Percentiles rank a stretch among this genome's conserved stretches.
Conservation (phyloP, 2,888 invertebrate species). For the Seira ritae region DNA sequence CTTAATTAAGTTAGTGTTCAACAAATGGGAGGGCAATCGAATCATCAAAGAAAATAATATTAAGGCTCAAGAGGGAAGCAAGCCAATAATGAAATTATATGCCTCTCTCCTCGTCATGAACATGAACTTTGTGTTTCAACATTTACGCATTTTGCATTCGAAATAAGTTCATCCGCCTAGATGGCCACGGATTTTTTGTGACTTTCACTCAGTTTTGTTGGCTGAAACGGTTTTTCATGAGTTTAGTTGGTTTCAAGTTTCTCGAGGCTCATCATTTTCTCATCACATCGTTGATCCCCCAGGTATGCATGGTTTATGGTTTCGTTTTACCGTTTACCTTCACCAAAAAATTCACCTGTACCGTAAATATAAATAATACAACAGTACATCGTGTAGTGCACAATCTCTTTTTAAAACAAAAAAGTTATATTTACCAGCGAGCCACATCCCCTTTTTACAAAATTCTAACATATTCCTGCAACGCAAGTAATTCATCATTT, state of each 20-base stretch:
- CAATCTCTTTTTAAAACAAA: not conserved
- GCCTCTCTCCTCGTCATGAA: too few relatives aligned
- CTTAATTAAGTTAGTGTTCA: too few relatives aligned
- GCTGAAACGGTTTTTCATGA: not conserved
- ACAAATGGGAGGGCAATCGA: too few relatives aligned
- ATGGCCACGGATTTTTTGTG: too few relatives aligned
- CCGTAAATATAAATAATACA: too few relatives aligned
- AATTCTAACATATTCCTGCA: conserved; percentile 12
- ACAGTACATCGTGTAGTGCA: conserved; percentile 1
- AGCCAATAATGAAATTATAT: too few relatives aligned
- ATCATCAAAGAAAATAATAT: too few relatives aligned
- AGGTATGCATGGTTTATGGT: not conserved
- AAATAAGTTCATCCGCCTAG: too few relatives aligned
- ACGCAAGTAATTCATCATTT: conserved; percentile 8
- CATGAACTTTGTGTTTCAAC: too few relatives aligned
- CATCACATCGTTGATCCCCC: not conserved
- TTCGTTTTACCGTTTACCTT: not conserved
- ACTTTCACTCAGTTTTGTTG: not conserved
- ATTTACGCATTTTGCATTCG: too few relatives aligned
- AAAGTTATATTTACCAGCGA: not conserved
- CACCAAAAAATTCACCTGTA: conserved; percentile 2
- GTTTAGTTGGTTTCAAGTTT: not conserved
- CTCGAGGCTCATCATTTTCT: not conserved
- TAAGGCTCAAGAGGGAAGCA: too few relatives aligned
- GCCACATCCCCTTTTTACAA: conserved; percentile 13